These are phyloP conservation scores for Himalopsyche anomala DNA, from an alignment of 2,888 invertebrate genomes.

Conservation along the genomic window DNA sequence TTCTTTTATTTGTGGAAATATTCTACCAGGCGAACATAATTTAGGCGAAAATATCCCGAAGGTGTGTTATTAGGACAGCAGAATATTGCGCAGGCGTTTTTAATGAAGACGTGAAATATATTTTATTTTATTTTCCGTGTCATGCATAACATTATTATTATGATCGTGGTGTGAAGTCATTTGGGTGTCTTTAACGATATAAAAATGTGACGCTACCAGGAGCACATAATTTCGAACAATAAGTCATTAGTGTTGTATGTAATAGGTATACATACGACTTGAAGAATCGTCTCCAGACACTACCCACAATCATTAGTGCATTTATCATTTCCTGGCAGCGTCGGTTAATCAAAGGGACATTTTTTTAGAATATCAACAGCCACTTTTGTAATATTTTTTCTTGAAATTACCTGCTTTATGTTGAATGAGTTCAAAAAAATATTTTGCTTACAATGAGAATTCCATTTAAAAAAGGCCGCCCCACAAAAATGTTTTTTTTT, in stretches of 20 bases:
- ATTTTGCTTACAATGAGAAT: too few species aligned
- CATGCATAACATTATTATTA: neutral
- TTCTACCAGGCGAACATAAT: neutral
- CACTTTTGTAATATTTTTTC: neutral
- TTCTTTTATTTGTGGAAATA: neutral
- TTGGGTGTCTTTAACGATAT: constrained; percentile 46
- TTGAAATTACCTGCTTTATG: neutral
- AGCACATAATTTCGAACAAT: constrained; percentile 51
- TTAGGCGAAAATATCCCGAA: neutral
- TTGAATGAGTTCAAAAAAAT: neutral
- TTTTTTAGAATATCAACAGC: constrained; percentile 59
- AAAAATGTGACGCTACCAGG: constrained; percentile 33
- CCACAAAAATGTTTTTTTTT: too few species aligned
- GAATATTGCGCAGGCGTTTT: neutral
- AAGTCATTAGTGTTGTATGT: constrained; percentile 57
- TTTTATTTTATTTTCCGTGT: neutral
- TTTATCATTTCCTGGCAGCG: constrained; percentile 63
- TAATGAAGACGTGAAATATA: neutral
- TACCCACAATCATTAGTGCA: constrained; percentile 57
- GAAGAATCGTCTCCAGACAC: constrained; percentile 24
- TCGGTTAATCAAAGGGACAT: constrained; percentile 60
- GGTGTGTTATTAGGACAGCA: neutral
- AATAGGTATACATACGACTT: constrained; percentile 27
- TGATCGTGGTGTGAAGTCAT: constrained; percentile 28
- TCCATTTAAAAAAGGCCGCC: too few species aligned